Conservation (phyloP, 2,113 vertebrate genomes). For the Gymnarchus niloticus region DNA sequence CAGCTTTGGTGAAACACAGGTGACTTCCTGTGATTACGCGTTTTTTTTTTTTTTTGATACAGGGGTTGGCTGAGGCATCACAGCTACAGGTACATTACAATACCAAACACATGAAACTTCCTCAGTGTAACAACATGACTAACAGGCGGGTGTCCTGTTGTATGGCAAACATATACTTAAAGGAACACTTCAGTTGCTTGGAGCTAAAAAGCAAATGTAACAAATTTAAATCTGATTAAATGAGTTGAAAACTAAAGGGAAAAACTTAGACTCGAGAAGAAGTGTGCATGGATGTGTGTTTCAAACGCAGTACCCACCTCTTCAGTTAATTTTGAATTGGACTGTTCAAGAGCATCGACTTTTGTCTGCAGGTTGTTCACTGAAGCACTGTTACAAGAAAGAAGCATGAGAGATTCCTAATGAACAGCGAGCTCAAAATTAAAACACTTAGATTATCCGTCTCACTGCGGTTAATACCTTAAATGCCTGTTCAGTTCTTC, state of each 20-base stretch:
- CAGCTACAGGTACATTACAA: neutral
- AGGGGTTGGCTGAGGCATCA: neutral
- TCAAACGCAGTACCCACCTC: constrained; percentile 65
- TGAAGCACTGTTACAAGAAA: constrained; percentile 71
- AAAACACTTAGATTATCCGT: neutral
- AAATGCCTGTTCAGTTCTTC: constrained; percentile 97
- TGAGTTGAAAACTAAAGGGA: neutral
- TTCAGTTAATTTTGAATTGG: constrained; percentile 95
- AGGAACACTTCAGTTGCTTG: neutral
- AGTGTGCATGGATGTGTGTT: neutral
- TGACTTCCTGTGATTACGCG: neutral
- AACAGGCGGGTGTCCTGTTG: too few species aligned
- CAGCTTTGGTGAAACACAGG: neutral
- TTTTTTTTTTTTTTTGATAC: neutral
- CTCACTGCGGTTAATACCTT: constrained; percentile 61
- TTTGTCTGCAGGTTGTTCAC: constrained; percentile 97
- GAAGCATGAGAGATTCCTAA: neutral
- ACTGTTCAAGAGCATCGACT: constrained; percentile 93
- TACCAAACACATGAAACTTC: neutral
- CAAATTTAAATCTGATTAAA: neutral
- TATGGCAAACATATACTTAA: too few species aligned
- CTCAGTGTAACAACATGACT: too few species aligned
- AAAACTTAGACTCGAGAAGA: too few species aligned
- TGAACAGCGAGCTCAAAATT: neutral
- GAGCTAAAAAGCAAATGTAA: neutral